phyloP scores from a whole-genome alignment of 2,113 vertebrate species.

The Coptodon bakossiorum region DNA sequence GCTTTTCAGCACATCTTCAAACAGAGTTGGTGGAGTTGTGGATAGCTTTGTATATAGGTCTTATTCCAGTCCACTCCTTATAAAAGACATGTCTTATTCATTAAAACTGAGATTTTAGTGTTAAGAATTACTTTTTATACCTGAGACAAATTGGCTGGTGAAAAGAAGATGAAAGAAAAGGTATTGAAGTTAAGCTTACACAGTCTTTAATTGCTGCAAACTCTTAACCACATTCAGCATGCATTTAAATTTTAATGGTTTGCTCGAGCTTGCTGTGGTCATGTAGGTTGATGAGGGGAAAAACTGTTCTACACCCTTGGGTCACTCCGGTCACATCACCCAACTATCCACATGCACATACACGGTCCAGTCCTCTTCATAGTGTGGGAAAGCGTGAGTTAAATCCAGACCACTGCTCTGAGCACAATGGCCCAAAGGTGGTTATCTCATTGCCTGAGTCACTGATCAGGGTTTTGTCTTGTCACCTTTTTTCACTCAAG shows the following conservation, averaged over 20 bases:
- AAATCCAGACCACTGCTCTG: constrained; percentile 18
- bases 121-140: not conserved
- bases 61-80: not conserved
- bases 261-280: not conserved
- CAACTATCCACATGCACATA: not conserved
- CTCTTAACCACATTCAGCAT: not conserved
- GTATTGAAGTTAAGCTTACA: not conserved
- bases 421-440: constrained; percentile 50
- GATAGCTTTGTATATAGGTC: not conserved
- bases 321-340: constrained; percentile 12
- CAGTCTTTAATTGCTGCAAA: not conserved
- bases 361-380: constrained; percentile 19
- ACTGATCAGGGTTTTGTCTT: constrained; percentile 64
- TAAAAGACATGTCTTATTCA: not conserved
- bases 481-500: constrained; percentile 54
- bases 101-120: not conserved
- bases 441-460: constrained; percentile 54
- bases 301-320: not conserved
- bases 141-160: not conserved
- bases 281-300: constrained; percentile 14
- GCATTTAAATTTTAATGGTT: not conserved
- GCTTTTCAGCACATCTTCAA: not conserved
- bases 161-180: not conserved
- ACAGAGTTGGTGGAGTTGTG: not conserved
- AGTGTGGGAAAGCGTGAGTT: constrained; percentile 62